phyloP scores from a whole-genome alignment of 2,888 invertebrate genomes.

The Euzetes globulus region DNA sequence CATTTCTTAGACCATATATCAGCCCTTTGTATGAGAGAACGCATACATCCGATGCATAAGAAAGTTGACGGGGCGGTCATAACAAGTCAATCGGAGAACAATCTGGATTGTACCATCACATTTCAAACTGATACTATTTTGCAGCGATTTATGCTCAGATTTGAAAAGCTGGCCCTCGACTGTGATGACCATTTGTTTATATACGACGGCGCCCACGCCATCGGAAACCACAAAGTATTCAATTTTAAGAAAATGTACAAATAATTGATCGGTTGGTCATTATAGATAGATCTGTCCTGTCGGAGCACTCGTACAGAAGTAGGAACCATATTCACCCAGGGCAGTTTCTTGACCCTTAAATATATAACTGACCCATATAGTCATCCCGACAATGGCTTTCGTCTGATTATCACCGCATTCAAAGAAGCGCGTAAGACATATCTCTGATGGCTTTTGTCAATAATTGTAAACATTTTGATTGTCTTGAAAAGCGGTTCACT shows the following conservation, averaged over 20 bases:
- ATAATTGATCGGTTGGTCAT: constrained; percentile 46
- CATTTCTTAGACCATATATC: constrained; percentile 71
- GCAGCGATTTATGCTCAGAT: constrained; percentile 87
- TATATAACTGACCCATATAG: constrained; percentile 91
- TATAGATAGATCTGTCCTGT: constrained; percentile 78
- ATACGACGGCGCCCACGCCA: constrained; percentile 85
- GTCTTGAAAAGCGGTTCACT: not conserved
- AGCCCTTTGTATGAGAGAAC: constrained; percentile 79
- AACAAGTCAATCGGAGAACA: constrained; percentile 80
- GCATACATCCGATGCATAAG: constrained; percentile 75
- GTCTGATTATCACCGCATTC: constrained; percentile 84
- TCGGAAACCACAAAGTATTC: constrained; percentile 71
- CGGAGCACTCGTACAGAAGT: constrained; percentile 80
- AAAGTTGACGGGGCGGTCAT: constrained; percentile 85
- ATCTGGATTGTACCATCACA: constrained; percentile 82
- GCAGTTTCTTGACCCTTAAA: constrained; percentile 86
- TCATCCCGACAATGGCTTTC: constrained; percentile 82
- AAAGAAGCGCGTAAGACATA: constrained; percentile 51
- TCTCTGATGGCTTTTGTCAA: too few species aligned
- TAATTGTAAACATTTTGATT: not conserved
- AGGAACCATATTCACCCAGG: constrained; percentile 78
- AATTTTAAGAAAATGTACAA: not conserved
- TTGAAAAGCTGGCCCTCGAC: constrained; percentile 81
- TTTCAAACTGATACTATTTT: constrained; percentile 90
- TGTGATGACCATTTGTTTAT: constrained; percentile 89